phyloP scores from a whole-genome alignment of 2,888 invertebrate species.

The Clepsis dumicolana region DNA sequence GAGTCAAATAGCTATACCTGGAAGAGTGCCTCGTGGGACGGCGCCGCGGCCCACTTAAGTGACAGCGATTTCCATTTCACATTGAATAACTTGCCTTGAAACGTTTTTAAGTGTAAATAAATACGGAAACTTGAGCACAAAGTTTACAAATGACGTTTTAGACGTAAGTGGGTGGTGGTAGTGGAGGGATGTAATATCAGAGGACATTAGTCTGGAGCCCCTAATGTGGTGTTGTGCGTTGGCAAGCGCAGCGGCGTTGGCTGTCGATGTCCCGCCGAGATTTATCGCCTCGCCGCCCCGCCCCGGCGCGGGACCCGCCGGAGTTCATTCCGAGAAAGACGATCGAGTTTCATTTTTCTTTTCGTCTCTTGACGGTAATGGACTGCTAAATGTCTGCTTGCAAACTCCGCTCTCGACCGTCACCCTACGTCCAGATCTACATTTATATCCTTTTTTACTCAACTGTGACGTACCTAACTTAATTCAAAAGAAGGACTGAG shows the following conservation, averaged over 20 bases:
- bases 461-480: constrained; percentile 4
- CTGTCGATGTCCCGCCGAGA: constrained; percentile 68
- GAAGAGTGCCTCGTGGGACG: constrained; percentile 26
- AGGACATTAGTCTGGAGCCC: constrained; percentile 64
- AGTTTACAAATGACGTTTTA: constrained; percentile 44
- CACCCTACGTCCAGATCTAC: constrained; percentile 39
- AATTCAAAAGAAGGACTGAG: constrained; percentile 5
- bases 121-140: constrained; percentile 8
- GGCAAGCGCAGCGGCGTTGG: constrained; percentile 57
- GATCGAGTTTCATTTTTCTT: constrained; percentile 64
- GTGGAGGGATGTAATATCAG: constrained; percentile 53
- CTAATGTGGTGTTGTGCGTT: constrained; percentile 68
- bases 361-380: constrained; percentile 57
- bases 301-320: constrained; percentile 49
- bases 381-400: constrained; percentile 56
- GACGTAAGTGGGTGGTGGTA: constrained; percentile 41
- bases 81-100: constrained; percentile 29
- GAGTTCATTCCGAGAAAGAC: constrained; percentile 63
- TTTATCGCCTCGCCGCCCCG: constrained; percentile 66
- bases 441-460: constrained; percentile 40
- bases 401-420: constrained; percentile 36
- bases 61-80: constrained; percentile 26
- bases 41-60: constrained; percentile 18
- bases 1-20: constrained; percentile 24
- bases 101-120: constrained; percentile 11